Evolutionary conservation across 2,113 vertebrate genomes (phyloP).

Genomic region (Numenius arquata): DNA sequence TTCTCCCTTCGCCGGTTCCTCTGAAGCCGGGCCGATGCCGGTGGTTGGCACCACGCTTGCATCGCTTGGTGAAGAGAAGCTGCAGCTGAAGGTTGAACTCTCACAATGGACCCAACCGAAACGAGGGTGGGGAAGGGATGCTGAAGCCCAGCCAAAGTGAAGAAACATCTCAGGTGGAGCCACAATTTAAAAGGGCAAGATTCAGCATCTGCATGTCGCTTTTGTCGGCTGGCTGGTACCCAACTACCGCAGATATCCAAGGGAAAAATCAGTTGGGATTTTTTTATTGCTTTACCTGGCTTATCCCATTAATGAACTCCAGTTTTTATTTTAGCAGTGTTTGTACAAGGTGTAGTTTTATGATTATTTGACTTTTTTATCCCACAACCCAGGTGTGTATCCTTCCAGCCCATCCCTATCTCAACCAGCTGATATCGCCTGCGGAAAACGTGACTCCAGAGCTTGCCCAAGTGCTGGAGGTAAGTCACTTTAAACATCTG

Average conservation of each 20-base stretch:
- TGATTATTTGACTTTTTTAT: background rate
- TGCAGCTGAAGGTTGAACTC: background rate
- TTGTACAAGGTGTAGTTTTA: background rate
- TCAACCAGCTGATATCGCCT: background rate
- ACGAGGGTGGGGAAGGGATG: background rate
- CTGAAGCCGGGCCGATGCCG: background rate
- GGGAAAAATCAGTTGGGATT: rapidly evolving
- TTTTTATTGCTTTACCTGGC: background rate
- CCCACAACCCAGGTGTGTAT: rapidly evolving
- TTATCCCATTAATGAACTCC: rapidly evolving
- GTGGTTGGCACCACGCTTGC: background rate
- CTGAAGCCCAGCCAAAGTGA: background rate
- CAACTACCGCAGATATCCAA: background rate
- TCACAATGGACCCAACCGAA: rapidly evolving
- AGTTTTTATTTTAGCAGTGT: background rate
- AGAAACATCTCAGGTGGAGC: background rate
- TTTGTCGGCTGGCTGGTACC: rapidly evolving
- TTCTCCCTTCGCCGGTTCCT: background rate
- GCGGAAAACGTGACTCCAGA: background rate
- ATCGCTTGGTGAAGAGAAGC: background rate
- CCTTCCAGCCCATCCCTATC: background rate
- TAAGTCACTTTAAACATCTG: background rate
- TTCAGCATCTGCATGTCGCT: rapidly evolving
- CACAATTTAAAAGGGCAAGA: background rate
- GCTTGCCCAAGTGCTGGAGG: background rate